These are phyloP conservation scores for Patella pellucida DNA, from an alignment of 2,888 invertebrate genomes.

Conservation along the genomic window DNA sequence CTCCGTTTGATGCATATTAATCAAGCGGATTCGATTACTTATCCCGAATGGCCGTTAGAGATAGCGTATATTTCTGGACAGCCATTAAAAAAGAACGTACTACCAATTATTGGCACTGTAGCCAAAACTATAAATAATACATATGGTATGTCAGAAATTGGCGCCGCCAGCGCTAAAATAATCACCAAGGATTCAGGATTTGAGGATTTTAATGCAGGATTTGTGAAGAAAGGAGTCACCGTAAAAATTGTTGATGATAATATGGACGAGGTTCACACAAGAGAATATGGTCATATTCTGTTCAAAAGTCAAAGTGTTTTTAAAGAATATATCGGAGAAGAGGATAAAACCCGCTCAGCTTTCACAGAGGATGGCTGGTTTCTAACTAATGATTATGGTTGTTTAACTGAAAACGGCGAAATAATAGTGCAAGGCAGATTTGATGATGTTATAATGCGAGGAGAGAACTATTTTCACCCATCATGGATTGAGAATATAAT, in stretches of 20 bases:
- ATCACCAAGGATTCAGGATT: slow-evolving; percentile 1
- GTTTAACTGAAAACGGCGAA: slow-evolving; percentile 5
- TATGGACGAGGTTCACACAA: neutral
- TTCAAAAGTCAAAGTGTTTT: slow-evolving; percentile 10
- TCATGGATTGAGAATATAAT: slow-evolving; percentile 21
- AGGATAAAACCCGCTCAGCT: slow-evolving; percentile 12
- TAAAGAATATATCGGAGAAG: slow-evolving; percentile 15
- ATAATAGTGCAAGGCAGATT: slow-evolving; percentile 15
- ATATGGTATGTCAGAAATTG: neutral
- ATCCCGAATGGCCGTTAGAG: neutral
- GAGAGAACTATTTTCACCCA: slow-evolving; percentile 20
- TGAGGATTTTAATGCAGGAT: slow-evolving; percentile 15
- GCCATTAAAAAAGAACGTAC: neutral
- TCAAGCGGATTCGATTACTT: neutral
- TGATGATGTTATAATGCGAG: slow-evolving; percentile 22
- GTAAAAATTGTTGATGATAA: slow-evolving; percentile 18
- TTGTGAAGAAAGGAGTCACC: neutral
- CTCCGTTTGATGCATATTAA: neutral
- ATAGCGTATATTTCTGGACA: neutral
- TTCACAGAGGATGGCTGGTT: slow-evolving; percentile 20
- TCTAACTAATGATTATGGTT: slow-evolving; percentile 19
- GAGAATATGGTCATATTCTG: slow-evolving; percentile 1
- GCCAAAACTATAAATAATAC: neutral
- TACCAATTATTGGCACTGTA: neutral
- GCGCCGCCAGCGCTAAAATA: neutral